Percentiles rank a stretch among this genome's conserved stretches.
These are phyloP conservation scores for Petrolisthes manimaculis DNA, from an alignment of 2,888 invertebrate genomes.

Conservation along the genomic window DNA sequence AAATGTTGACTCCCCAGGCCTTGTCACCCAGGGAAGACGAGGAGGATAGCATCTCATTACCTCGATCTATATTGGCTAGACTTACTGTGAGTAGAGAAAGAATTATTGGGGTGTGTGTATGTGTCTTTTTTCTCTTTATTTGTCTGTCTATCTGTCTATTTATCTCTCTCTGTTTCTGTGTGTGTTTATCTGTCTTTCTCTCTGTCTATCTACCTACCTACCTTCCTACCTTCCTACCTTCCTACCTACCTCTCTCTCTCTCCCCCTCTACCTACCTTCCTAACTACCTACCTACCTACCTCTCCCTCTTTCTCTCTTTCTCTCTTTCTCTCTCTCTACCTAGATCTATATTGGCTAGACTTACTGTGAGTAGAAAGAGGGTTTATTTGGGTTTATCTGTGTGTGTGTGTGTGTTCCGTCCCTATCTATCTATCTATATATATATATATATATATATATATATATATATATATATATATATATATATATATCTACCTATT, in stretches of 20 bases:
- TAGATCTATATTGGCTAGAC: background rate
- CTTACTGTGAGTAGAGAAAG: slow-evolving; percentile 64
- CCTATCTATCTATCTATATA: too few relatives aligned
- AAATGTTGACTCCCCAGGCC: slow-evolving; percentile 79
- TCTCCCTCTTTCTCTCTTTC: slow-evolving; percentile 1
- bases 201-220: background rate
- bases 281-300: background rate
- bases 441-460: too few relatives aligned
- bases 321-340: slow-evolving; percentile 16
- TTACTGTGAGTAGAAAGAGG: too few relatives aligned
- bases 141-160: background rate
- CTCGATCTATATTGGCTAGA: slow-evolving; percentile 66
- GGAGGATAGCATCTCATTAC: slow-evolving; percentile 61
- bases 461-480: too few relatives aligned
- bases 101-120: background rate
- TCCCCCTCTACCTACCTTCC: background rate
- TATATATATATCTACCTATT: too few relatives aligned
- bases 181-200: background rate
- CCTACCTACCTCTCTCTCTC: background rate
- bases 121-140: too few relatives aligned
- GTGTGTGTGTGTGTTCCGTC: too few relatives aligned
- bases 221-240: background rate
- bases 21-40: slow-evolving; percentile 69
- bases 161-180: background rate
- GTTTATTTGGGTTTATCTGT: too few relatives aligned